Evolutionary conservation across 2,888 invertebrate species (phyloP), one percentile per base, ranked within the genome.

Genomic region (Lottia scabra): DNA sequence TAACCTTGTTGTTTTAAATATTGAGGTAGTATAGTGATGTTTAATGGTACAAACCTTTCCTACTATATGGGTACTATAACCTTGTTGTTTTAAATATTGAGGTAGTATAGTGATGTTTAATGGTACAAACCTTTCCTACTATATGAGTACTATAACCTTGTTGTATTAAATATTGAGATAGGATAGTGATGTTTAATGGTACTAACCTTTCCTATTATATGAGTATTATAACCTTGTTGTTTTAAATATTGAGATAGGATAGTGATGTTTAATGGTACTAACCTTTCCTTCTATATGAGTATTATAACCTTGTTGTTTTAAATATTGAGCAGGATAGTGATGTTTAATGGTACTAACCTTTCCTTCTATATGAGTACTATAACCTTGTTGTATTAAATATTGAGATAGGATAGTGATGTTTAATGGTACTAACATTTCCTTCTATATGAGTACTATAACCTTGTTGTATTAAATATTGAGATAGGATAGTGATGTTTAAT

Each of bases 1-100:
- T 96, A 97, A 48, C 95, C 96, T 64, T 96, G 90, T 13, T 93
- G 93, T 81, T 93, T 93, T 2, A 97, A 90, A 87, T 95, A 94
- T 86, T 96, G 92, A 0, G n/a, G 97, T 69, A 97, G 88, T 2
- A 96, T 88, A 86, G 93, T 95, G 87, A 96, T 94, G 0, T 91
- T 90, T 2, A 97, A 90, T 0, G 96, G 95, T 30, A 97, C 63
- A 44, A 92, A 92, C 78, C 84, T 96, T 96, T 23, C 95, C 95
- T 8, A 95, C 93, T 44, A 94, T 92, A 83, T 94, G 94, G 0
- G 93, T 94, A 26, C 89, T 91, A 89, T 96, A 97, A 48, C 95
- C 96, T 64, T 96, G 90, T 64, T 96, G 90, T 81, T 93, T 93
- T 2, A 97, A 90, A 87, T 95, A 94, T 86, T 96, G 92, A 0